phyloP scores from a whole-genome alignment of 2,797 vertebrate species.

The Sparus aurata region DNA sequence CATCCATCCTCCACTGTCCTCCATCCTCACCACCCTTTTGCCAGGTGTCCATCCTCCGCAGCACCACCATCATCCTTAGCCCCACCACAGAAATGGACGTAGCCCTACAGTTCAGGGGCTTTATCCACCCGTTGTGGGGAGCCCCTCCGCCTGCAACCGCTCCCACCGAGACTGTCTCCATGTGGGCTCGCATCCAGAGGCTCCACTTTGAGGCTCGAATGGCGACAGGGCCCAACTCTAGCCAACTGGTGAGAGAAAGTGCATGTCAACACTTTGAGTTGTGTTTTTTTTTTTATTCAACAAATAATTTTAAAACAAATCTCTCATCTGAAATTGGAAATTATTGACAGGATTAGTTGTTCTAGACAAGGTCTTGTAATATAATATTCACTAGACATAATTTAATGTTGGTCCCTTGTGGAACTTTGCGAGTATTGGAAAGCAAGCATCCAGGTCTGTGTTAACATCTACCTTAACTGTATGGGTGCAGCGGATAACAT shows the following conservation, averaged over 20 bases:
- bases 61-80: slow-evolving; percentile 91
- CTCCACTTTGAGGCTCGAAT: slow-evolving; percentile 91
- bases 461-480: not conserved
- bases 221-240: slow-evolving; percentile 87
- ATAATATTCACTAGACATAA: not conserved
- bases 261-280: not conserved
- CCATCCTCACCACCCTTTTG: slow-evolving; percentile 52
- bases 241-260: slow-evolving; percentile 86
- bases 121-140: slow-evolving; percentile 91
- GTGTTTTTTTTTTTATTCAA: not conserved
- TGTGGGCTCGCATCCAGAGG: slow-evolving; percentile 94
- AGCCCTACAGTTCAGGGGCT: slow-evolving; percentile 93
- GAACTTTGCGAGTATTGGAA: not conserved
- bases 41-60: slow-evolving; percentile 93
- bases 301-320: slow-evolving; percentile 7
- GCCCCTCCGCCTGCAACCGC: slow-evolving; percentile 83
- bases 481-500: too few relatives aligned
- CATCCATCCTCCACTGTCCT: slow-evolving; percentile 59
- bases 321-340: not conserved
- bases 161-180: slow-evolving; percentile 86
- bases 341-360: not conserved
- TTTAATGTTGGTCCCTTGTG: slow-evolving; percentile 1
- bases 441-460: not conserved
- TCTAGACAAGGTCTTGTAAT: not conserved
- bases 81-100: slow-evolving; percentile 93